A percentile compares a stretch with the other conserved stretches of the same genome.
These are phyloP conservation scores for Hippoglossus hippoglossus DNA, from an alignment of 2,797 vertebrate species.

Conservation along the genomic window DNA sequence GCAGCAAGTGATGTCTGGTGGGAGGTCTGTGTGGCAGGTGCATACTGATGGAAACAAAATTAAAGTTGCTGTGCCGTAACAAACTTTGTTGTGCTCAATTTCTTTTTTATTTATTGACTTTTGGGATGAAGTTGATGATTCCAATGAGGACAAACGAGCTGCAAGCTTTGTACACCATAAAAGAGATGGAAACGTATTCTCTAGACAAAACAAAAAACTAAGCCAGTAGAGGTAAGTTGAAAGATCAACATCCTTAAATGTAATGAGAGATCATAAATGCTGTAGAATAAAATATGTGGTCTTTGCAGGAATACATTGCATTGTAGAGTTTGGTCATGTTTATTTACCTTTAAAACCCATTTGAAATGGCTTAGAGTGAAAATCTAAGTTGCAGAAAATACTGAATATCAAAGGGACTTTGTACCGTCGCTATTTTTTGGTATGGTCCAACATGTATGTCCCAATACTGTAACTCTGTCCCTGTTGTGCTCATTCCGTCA, in stretches of 20 bases:
- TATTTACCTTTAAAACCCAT: neutral
- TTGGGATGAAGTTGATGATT: neutral
- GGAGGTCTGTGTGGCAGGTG: conserved; percentile 6
- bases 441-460: too few relatives aligned
- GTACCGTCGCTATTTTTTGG: neutral
- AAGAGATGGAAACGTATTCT: too few relatives aligned
- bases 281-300: neutral
- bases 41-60: neutral
- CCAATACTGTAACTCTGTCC: neutral
- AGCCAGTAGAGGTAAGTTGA: too few relatives aligned
- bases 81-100: neutral
- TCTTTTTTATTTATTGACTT: neutral
- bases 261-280: neutral
- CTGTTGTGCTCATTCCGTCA: too few relatives aligned
- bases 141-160: neutral
- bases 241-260: neutral
- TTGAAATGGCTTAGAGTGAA: too few relatives aligned
- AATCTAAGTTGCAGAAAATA: too few relatives aligned
- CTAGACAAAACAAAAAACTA: neutral
- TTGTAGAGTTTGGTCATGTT: neutral
- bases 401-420: neutral
- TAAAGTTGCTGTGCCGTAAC: neutral
- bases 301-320: neutral
- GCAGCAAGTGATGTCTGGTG: neutral
- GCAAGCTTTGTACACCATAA: too few relatives aligned